These are phyloP conservation scores for Sebastes wilsoni DNA, from an alignment of 2,797 vertebrate species.

Conservation along the genomic window DNA sequence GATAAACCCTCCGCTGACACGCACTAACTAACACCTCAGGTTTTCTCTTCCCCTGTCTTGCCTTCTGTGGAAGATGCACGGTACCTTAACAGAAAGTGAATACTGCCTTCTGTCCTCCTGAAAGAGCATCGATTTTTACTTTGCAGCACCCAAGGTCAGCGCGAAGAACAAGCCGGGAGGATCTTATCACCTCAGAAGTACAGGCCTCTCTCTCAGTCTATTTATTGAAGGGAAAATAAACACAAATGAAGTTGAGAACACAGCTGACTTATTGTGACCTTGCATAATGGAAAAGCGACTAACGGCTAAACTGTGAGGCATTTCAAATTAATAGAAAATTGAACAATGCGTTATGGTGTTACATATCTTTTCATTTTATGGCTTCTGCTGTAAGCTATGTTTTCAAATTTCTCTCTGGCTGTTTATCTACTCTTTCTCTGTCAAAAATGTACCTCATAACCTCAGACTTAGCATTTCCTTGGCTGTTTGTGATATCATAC, in stretches of 20 bases:
- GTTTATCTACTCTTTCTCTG: constrained; percentile 20
- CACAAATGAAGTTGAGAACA: constrained; percentile 64
- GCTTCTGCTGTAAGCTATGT: not conserved
- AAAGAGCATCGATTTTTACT: constrained; percentile 77
- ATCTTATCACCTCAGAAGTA: constrained; percentile 70
- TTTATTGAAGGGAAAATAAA: constrained; percentile 62
- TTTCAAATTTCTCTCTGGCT: not conserved
- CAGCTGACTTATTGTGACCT: constrained; percentile 50
- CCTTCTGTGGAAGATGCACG: constrained; percentile 29
- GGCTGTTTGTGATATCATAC: constrained; percentile 34
- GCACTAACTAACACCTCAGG: constrained; percentile 39
- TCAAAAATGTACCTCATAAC: not conserved
- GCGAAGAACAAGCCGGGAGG: constrained; percentile 63
- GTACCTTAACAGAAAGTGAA: constrained; percentile 71
- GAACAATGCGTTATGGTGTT: not conserved
- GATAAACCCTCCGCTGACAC: constrained; percentile 56
- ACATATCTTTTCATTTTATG: constrained; percentile 4
- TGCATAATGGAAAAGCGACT: constrained; percentile 17
- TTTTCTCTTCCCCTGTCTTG: constrained; percentile 40
- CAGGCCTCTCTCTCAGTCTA: constrained; percentile 53
- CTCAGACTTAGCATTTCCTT: constrained; percentile 14
- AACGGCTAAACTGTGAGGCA: not conserved
- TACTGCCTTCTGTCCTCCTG: constrained; percentile 64
- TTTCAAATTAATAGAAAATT: constrained; percentile 12
- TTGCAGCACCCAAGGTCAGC: constrained; percentile 72